Conservation (phyloP, 2,797 vertebrate species). For the Paratrypauchen microcephalus region DNA sequence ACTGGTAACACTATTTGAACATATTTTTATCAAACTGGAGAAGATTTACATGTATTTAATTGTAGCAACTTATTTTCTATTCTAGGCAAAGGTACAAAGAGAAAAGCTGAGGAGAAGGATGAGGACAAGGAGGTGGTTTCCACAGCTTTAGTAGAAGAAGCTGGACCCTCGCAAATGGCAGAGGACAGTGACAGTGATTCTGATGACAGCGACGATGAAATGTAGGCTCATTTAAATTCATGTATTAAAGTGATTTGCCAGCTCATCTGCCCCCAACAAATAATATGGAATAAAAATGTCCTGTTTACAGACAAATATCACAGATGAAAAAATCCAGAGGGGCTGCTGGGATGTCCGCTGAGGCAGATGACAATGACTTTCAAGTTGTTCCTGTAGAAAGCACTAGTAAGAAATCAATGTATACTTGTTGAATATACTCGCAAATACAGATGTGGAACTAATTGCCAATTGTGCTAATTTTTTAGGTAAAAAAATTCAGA, state of each 20-base stretch:
- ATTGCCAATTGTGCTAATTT: slow-evolving; percentile 6
- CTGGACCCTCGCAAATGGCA: slow-evolving; percentile 53
- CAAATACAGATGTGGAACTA: neutral
- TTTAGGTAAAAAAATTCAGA: slow-evolving; percentile 80
- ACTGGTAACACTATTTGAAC: slow-evolving; percentile 20
- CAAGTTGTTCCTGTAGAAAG: slow-evolving; percentile 90
- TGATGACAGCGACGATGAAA: slow-evolving; percentile 83
- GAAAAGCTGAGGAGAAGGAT: slow-evolving; percentile 60
- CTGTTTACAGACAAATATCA: slow-evolving; percentile 70
- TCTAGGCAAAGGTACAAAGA: slow-evolving; percentile 68
- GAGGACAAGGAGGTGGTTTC: slow-evolving; percentile 20
- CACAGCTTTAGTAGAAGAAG: slow-evolving; percentile 43
- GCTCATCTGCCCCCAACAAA: neutral
- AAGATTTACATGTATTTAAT: neutral
- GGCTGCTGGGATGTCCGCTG: slow-evolving; percentile 21
- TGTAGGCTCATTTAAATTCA: slow-evolving; percentile 56
- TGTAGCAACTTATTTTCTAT: neutral
- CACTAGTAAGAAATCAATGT: slow-evolving; percentile 78
- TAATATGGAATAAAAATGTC: neutral
- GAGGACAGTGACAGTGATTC: slow-evolving; percentile 70
- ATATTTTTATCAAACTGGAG: neutral
- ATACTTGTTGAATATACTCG: neutral
- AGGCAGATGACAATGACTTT: slow-evolving; percentile 64
- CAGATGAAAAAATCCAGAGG: slow-evolving; percentile 65
- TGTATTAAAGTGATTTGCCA: neutral